These are phyloP conservation scores for Eulemur rubriventer DNA, from an alignment of 2,797 vertebrate genomes.

Conservation along the genomic window DNA sequence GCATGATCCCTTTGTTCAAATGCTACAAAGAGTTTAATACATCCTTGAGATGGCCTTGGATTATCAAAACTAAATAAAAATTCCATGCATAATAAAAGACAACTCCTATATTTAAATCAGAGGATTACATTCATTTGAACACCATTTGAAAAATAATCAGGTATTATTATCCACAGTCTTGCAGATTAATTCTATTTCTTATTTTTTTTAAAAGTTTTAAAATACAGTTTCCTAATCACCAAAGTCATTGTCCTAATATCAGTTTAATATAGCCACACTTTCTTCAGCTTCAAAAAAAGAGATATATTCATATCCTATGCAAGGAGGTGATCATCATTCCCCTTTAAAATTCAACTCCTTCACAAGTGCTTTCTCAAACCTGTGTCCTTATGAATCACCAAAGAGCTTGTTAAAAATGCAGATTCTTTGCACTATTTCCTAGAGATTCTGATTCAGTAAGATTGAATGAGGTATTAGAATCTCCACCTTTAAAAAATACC, in stretches of 20 bases:
- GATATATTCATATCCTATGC: background rate
- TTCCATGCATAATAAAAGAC: constrained; percentile 43
- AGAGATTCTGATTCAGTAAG: background rate
- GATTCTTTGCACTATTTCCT: background rate
- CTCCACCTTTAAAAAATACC: background rate
- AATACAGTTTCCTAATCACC: constrained; percentile 11
- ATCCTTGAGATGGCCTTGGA: constrained; percentile 57
- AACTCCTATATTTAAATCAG: constrained; percentile 46
- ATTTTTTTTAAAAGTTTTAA: constrained; percentile 41
- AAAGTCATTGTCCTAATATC: background rate
- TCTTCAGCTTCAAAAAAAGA: background rate
- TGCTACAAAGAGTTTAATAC: constrained; percentile 3
- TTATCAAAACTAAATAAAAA: constrained; percentile 61
- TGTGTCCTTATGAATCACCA: background rate
- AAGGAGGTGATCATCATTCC: background rate
- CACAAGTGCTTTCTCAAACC: background rate
- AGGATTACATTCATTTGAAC: constrained; percentile 61
- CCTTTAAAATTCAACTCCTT: constrained; percentile 36
- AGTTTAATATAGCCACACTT: background rate
- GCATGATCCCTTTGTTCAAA: constrained; percentile 16
- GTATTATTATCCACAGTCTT: constrained; percentile 48
- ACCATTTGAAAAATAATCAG: constrained; percentile 63
- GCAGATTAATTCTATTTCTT: constrained; percentile 58
- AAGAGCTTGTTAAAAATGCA: constrained; percentile 13
- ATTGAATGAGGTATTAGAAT: background rate